phyloP scores from a whole-genome alignment of 2,113 vertebrate genomes.

The Hippocampus barbouri region DNA sequence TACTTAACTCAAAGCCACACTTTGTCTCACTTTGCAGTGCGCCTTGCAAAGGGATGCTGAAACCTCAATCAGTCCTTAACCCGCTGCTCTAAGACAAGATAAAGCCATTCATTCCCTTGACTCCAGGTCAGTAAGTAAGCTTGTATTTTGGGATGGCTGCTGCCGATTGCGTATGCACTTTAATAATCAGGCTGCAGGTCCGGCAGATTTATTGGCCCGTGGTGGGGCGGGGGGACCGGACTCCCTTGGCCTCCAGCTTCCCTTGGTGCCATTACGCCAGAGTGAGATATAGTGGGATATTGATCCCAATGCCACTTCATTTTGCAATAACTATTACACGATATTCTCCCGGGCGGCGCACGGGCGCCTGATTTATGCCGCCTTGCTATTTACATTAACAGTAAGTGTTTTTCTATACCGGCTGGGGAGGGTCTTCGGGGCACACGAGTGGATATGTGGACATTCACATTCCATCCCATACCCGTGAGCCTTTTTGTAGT shows the following conservation, averaged over 20 bases:
- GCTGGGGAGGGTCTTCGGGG: conserved; percentile 58
- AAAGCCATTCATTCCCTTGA: conserved; percentile 57
- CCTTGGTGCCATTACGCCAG: conserved; percentile 88
- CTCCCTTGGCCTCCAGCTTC: conserved; percentile 95
- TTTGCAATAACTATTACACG: conserved; percentile 96
- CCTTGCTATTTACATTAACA: conserved; percentile 79
- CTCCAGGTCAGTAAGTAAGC: conserved; percentile 64
- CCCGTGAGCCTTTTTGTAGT: conserved; percentile 46
- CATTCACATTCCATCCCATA: conserved; percentile 53
- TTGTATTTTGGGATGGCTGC: conserved; percentile 69
- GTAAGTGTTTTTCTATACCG: conserved; percentile 78
- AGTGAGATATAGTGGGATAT: conserved; percentile 96
- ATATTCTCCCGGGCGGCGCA: conserved; percentile 70
- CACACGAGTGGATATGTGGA: conserved; percentile 58
- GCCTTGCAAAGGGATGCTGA: conserved; percentile 14
- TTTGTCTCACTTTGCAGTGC: conserved; percentile 15
- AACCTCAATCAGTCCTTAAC: conserved; percentile 56
- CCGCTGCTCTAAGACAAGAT: conserved; percentile 51
- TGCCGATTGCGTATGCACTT: conserved; percentile 90
- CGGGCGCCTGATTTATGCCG: conserved; percentile 75
- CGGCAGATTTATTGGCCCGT: conserved; percentile 93
- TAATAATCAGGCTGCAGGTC: conserved; percentile 85
- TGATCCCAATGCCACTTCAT: conserved; percentile 97
- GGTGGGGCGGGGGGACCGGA: conserved; percentile 91
- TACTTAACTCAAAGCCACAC: conserved; percentile 25